Evolutionary conservation across 2,113 vertebrate genomes (phyloP), one percentile per base, ranked within the genome.

Genomic region (Megaceryle maxima): DNA sequence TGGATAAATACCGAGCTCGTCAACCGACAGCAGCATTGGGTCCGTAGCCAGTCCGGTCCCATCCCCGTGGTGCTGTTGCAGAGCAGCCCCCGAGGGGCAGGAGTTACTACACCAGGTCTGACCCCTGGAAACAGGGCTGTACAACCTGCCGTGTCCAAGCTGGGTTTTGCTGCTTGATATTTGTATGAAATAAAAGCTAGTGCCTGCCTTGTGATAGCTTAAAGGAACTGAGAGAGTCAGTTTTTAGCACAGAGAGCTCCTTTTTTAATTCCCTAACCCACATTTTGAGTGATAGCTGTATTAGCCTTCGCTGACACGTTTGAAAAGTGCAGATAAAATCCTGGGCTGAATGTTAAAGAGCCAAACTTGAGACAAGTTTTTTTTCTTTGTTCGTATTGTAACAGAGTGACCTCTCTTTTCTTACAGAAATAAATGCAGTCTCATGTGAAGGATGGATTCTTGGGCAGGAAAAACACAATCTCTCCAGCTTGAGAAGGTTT

Each of bases 31-130:
- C 6, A 2, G 5, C 16, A 31, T 2, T 14, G 31, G 17, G 8
- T 33, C 60, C 2, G 0, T 13, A 15, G 16, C 14, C 26, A 48
- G 7, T 4, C 4, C 0, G 12, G 43, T 12, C 12, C 1, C 0
- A 2, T 37, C 67, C 46, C 53, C 16, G 41, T 35, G 51, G 22
- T 20, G 39, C 67, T 17, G n/a, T 33, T 64, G 9, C n/a, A 28
- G 78, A 55, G 59, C 57, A 53, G 50, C 21, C 13, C 51, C 59
- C 5, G 18, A 44, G 69, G 37, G 21, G 13, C 46, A 63, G 88
- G 16, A 53, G 2, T 78, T 88, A 18, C 7, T 18, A 0, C 21
- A 12, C 9, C 29, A 12, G 20, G 15, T 29, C 17, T 51, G 9
- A 39, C 39, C 33, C 43, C 5, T 0, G 0, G 7, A 25, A 20